Conservation (phyloP, 2,797 vertebrate genomes). For the Eulemur rubriventer region DNA sequence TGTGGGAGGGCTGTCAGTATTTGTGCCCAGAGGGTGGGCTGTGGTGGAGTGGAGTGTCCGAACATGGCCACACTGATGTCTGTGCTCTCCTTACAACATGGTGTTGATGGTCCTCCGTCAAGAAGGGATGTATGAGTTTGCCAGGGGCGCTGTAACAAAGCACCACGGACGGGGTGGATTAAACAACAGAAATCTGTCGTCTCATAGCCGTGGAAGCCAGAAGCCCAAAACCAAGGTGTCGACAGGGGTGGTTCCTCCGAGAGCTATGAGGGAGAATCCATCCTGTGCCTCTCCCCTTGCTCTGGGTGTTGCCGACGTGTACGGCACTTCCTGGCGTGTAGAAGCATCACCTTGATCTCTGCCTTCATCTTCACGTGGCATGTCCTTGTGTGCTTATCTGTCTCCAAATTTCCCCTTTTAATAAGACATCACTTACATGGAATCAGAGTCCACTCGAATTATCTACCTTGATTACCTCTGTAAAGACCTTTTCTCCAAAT, state of each 20-base stretch:
- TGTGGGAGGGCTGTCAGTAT: not conserved
- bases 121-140: not conserved
- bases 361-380: not conserved
- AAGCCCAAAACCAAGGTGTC: not conserved
- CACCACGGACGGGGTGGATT: not conserved
- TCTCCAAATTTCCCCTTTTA: not conserved
- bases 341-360: not conserved
- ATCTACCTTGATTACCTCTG: not conserved
- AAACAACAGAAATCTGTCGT: not conserved
- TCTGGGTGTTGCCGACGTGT: not conserved
- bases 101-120: too few species aligned
- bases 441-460: not conserved
- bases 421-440: too few species aligned
- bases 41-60: not conserved
- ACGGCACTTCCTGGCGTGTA: not conserved
- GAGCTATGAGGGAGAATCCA: not conserved
- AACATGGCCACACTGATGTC: not conserved
- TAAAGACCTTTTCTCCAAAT: not conserved
- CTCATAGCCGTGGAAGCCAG: not conserved
- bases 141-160: not conserved
- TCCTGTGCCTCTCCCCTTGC: not conserved
- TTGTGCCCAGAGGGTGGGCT: not conserved
- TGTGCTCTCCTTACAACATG: not conserved
- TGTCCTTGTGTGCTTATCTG: not conserved
- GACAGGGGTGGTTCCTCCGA: not conserved